phyloP scores from a whole-genome alignment of 2,888 invertebrate genomes.

The Eupithecia dodoneata region DNA sequence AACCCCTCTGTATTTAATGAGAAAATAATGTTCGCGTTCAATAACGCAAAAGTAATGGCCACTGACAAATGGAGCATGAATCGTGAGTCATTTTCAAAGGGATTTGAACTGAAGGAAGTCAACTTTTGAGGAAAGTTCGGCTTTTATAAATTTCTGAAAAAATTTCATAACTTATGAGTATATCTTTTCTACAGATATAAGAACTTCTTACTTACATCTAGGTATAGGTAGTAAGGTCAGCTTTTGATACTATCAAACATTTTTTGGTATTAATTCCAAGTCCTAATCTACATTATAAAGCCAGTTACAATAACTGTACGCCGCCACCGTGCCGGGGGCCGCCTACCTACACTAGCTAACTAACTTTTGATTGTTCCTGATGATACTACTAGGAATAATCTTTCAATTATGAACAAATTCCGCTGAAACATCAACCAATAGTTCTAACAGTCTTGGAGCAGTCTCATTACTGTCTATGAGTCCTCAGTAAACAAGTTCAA shows the following conservation, averaged over 20 bases:
- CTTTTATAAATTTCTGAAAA: not conserved
- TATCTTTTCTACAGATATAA: not conserved
- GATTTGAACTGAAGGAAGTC: slow-evolving; percentile 29
- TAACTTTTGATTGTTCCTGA: not conserved
- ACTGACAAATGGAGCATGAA: slow-evolving; percentile 47
- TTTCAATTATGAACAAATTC: not conserved
- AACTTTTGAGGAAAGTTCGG: slow-evolving; percentile 12
- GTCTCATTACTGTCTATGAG: slow-evolving; percentile 38
- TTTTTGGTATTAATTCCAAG: too few species aligned
- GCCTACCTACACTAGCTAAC: not conserved
- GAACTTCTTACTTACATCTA: too few species aligned
- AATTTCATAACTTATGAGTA: not conserved
- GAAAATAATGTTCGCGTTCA: slow-evolving; percentile 51
- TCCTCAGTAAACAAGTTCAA: slow-evolving; percentile 41
- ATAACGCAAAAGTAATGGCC: slow-evolving; percentile 49
- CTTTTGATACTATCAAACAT: too few species aligned
- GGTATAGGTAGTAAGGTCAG: too few species aligned
- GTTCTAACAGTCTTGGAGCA: slow-evolving; percentile 26
- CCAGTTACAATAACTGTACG: not conserved
- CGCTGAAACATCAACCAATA: slow-evolving; percentile 10
- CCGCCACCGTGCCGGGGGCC: not conserved
- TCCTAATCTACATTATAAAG: not conserved
- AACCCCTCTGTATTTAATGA: slow-evolving; percentile 50
- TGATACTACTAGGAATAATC: not conserved
- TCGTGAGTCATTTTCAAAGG: slow-evolving; percentile 42